Evolutionary conservation across 2,888 invertebrate genomes (phyloP).

Genomic region (Erebia epiphron): DNA sequence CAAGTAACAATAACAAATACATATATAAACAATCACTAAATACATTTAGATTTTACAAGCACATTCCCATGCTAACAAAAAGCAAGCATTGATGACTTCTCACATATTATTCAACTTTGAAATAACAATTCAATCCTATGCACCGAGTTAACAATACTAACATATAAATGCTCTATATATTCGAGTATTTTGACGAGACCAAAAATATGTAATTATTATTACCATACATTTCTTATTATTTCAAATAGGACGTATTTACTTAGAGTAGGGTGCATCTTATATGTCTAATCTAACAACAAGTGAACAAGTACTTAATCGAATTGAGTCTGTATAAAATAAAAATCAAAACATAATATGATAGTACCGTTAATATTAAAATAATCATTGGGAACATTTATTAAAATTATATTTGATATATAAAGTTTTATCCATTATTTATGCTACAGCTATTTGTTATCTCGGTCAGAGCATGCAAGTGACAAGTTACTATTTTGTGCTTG

Average conservation of each 20-base stretch:
- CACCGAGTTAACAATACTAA: slow-evolving; percentile 12
- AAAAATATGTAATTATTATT: background rate
- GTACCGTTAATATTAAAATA: background rate
- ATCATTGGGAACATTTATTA: background rate
- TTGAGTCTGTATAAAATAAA: background rate
- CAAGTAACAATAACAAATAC: background rate
- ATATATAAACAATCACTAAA: slow-evolving; percentile 7
- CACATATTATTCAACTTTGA: background rate
- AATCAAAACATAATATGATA: background rate
- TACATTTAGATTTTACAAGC: slow-evolving; percentile 11
- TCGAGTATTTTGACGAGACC: slow-evolving; percentile 25
- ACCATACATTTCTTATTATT: background rate
- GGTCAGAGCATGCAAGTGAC: slow-evolving; percentile 9
- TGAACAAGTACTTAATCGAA: background rate
- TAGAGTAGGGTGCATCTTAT: background rate
- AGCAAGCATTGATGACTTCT: slow-evolving; percentile 15
- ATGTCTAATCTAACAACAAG: background rate
- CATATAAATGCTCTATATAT: slow-evolving; percentile 10
- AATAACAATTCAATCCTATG: background rate
- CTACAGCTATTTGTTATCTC: slow-evolving; percentile 3
- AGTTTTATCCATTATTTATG: background rate
- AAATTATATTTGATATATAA: background rate
- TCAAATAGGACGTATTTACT: background rate
- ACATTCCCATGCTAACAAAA: slow-evolving; percentile 24
- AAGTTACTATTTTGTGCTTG: background rate